Evolutionary conservation across 2,888 invertebrate species (phyloP).

Genomic region (Phortica magna): DNA sequence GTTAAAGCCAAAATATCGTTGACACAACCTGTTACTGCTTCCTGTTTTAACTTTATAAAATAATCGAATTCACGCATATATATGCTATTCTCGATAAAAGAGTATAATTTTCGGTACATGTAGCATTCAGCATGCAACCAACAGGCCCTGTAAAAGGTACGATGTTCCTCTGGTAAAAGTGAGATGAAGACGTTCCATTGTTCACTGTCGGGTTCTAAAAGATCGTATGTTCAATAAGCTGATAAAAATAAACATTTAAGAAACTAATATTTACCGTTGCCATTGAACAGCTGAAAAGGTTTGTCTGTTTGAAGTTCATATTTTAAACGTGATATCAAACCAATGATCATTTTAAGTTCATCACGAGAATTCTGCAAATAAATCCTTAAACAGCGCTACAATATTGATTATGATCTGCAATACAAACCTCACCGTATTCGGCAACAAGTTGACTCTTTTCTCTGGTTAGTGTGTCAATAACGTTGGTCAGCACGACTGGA

Average conservation of each 20-base stretch:
- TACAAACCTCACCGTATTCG: slow-evolving; percentile 82
- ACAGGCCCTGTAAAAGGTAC: slow-evolving; percentile 85
- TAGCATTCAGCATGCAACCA: slow-evolving; percentile 97
- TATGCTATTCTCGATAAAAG: slow-evolving; percentile 82
- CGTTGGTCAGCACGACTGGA: slow-evolving; percentile 92
- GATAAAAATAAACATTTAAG: not conserved
- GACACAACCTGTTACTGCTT: slow-evolving; percentile 79
- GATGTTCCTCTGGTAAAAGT: slow-evolving; percentile 74
- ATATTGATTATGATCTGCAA: slow-evolving; percentile 15
- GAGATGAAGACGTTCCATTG: slow-evolving; percentile 79
- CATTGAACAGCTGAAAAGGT: slow-evolving; percentile 80
- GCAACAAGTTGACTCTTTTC: slow-evolving; percentile 82
- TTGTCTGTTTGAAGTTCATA: slow-evolving; percentile 96
- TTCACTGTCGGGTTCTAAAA: slow-evolving; percentile 66
- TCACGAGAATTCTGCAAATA: slow-evolving; percentile 81
- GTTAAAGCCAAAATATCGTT: slow-evolving; percentile 58
- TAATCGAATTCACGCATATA: slow-evolving; percentile 85
- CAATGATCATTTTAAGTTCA: slow-evolving; percentile 86
- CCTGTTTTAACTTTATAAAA: slow-evolving; percentile 86
- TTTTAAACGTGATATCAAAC: slow-evolving; percentile 88
- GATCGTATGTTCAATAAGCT: not conserved
- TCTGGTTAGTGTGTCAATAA: slow-evolving; percentile 88
- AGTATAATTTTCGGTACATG: slow-evolving; percentile 86
- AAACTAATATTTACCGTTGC: slow-evolving; percentile 54
- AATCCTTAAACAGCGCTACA: slow-evolving; percentile 46